These are phyloP conservation scores for Paragorgia papillata DNA, from an alignment of 92 coral and sea anemone species.

Conservation along the genomic window DNA sequence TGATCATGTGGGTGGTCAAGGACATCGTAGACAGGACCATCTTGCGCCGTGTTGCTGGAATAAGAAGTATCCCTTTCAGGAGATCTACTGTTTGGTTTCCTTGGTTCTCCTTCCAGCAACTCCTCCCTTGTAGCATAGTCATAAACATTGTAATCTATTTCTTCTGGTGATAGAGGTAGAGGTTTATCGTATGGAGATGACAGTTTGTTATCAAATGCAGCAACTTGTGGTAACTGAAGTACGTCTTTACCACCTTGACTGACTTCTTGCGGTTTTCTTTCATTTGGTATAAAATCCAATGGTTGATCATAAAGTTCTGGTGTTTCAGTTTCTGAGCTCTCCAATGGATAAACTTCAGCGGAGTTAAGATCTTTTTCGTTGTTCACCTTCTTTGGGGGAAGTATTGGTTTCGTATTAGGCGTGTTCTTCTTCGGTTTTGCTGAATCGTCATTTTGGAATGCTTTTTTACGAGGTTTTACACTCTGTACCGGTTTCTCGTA, in stretches of 20 bases:
- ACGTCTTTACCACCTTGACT: not conserved
- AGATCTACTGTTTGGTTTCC: not conserved
- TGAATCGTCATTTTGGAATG: not conserved
- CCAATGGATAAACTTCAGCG: not conserved
- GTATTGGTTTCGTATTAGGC: not conserved
- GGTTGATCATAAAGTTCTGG: conserved; percentile 5
- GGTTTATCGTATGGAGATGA: conserved; percentile 15
- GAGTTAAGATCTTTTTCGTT: not conserved
- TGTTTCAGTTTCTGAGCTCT: not conserved
- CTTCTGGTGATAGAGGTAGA: conserved; percentile 10
- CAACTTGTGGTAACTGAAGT: too few relatives aligned
- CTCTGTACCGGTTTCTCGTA: conserved; percentile 13
- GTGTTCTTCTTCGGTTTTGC: not conserved
- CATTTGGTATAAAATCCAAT: conserved; percentile 5
- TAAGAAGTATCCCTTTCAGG: not conserved
- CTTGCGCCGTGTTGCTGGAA: not conserved
- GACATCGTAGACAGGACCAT: conserved; percentile 5
- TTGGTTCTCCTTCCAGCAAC: not conserved
- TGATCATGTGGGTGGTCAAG: not conserved
- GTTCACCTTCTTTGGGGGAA: not conserved
- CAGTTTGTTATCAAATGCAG: not conserved
- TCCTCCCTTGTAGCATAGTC: conserved; percentile 34
- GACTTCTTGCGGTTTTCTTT: not conserved
- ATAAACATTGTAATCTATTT: not conserved
- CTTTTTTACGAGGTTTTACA: conserved; percentile 1